A percentile compares a stretch with the other conserved stretches of the same genome.
These are phyloP conservation scores for Coptodon bakossiorum DNA, from an alignment of 2,113 vertebrate genomes.

Conservation along the genomic window DNA sequence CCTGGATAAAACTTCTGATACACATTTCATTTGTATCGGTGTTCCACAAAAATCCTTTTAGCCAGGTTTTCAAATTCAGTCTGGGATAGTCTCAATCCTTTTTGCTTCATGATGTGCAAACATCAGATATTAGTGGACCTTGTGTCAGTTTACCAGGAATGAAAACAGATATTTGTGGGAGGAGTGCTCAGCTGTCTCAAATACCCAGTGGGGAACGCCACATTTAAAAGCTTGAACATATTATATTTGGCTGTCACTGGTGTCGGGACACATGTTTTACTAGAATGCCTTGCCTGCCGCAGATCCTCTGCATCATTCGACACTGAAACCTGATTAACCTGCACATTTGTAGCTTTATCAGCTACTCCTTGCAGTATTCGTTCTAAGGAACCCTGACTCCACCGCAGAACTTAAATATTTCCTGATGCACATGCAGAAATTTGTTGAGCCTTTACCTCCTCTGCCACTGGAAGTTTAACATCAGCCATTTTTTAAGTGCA, in stretches of 20 bases:
- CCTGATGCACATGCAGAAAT: background rate
- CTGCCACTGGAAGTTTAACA: background rate
- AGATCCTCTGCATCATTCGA: background rate
- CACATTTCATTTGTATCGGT: background rate
- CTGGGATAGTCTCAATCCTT: background rate
- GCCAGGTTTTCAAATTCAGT: background rate
- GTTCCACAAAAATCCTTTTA: background rate
- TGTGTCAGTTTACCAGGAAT: slow-evolving; percentile 18
- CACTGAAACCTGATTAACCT: slow-evolving; percentile 18
- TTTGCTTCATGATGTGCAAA: background rate
- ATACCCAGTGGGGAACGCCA: background rate
- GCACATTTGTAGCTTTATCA: background rate
- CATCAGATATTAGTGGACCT: background rate
- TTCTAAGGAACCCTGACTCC: background rate
- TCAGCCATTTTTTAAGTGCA: background rate
- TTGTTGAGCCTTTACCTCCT: background rate
- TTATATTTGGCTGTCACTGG: background rate
- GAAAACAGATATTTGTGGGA: slow-evolving; percentile 25
- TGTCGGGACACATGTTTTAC: background rate
- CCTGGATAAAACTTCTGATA: background rate
- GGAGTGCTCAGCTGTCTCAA: background rate
- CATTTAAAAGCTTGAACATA: background rate
- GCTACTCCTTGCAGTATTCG: background rate
- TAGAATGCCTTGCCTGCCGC: background rate
- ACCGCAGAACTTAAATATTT: background rate